Evolutionary conservation across 2,888 invertebrate species (phyloP).

Genomic region (Poecilobothrus nobilitatus): DNA sequence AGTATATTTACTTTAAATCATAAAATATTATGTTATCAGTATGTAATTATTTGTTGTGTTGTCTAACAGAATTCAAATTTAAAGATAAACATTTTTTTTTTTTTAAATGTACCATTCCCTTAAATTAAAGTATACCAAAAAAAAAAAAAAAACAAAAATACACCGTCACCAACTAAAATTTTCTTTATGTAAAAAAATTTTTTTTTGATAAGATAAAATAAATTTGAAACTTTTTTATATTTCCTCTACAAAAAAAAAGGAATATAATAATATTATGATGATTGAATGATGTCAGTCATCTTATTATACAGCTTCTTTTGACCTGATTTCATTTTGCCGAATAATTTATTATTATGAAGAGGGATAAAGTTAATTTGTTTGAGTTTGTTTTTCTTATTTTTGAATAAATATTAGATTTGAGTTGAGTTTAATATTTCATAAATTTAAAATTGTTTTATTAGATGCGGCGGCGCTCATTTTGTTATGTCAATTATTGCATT

Average conservation of each 20-base stretch:
- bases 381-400: not conserved
- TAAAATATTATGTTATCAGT: not conserved
- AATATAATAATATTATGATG: not conserved
- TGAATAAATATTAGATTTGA: not conserved
- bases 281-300: constrained; percentile 5
- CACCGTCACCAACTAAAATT: not conserved
- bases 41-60: not conserved
- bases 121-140: not conserved
- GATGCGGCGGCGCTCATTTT: no score
- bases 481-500: no score
- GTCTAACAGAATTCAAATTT: not conserved
- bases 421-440: not conserved
- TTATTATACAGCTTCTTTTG: not conserved
- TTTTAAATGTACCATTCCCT: not conserved
- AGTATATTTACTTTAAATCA: no score
- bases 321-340: not conserved
- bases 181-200: not conserved
- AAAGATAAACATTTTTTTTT: not conserved
- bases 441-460: no score
- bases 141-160: not conserved
- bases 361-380: no score
- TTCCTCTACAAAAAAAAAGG: not conserved
- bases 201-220: not conserved
- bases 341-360: not conserved
- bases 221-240: not conserved